phyloP scores from a whole-genome alignment of 2,888 invertebrate species.

The Apeira syringaria region DNA sequence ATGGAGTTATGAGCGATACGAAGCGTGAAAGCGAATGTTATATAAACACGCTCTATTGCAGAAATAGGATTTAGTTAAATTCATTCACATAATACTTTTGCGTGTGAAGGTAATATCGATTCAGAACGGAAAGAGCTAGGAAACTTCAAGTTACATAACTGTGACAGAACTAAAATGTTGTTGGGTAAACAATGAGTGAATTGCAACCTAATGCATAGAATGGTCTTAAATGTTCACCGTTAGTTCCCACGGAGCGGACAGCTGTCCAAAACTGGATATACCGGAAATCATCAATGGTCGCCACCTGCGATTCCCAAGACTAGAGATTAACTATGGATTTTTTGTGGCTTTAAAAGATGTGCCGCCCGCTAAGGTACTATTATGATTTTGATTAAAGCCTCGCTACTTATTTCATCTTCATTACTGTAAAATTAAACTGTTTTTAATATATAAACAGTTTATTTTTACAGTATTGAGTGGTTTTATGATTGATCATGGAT shows the following conservation, averaged over 20 bases:
- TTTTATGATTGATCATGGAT: too few relatives aligned
- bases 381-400: conserved; percentile 29
- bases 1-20: conserved; percentile 30
- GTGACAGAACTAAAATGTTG: conserved; percentile 13
- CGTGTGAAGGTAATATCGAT: conserved; percentile 12
- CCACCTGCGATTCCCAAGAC: conserved; percentile 55
- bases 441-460: too few relatives aligned
- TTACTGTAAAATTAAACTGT: too few relatives aligned
- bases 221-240: conserved; percentile 44
- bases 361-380: conserved; percentile 31
- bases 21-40: conserved; percentile 57
- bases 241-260: conserved; percentile 72
- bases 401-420: not conserved
- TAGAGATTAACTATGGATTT: conserved; percentile 32
- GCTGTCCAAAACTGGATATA: conserved; percentile 73
- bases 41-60: conserved; percentile 44
- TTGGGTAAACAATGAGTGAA: conserved; percentile 25
- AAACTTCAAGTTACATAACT: conserved; percentile 22
- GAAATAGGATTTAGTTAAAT: conserved; percentile 27
- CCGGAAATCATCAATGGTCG: conserved; percentile 63
- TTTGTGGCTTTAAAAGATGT: conserved; percentile 36
- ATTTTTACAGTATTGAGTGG: too few relatives aligned
- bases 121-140: conserved; percentile 11
- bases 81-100: conserved; percentile 13
- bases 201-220: conserved; percentile 33